phyloP scores from a whole-genome alignment of 2,888 invertebrate species.

The Sycophila texana region DNA sequence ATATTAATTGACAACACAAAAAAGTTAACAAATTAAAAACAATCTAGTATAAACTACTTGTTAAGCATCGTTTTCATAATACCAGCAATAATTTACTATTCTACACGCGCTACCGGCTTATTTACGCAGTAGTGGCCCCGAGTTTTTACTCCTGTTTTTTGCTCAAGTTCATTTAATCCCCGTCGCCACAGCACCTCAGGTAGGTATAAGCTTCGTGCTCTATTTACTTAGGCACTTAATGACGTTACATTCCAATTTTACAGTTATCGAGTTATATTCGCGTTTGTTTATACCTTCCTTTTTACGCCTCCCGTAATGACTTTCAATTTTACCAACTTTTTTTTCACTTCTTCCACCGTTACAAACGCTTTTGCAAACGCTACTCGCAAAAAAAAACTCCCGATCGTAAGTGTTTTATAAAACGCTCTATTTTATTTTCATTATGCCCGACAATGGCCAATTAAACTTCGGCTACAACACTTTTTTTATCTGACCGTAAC shows the following conservation, averaged over 20 bases:
- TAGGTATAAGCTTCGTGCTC: conserved; percentile 25
- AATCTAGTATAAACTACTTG: no score
- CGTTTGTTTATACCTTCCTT: not conserved
- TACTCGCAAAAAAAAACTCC: not conserved
- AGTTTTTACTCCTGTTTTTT: conserved; percentile 9
- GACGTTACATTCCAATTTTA: conserved; percentile 39
- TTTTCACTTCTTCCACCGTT: no score
- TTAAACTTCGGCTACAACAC: no score
- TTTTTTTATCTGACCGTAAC: no score
- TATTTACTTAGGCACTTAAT: conserved; percentile 36
- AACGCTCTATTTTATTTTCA: no score
- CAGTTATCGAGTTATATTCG: conserved; percentile 19
- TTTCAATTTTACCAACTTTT: conserved; percentile 28
- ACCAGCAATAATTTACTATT: no score
- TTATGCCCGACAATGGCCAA: no score
- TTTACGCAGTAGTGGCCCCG: not conserved
- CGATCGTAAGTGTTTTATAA: not conserved
- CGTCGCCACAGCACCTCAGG: not conserved
- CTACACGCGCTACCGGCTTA: no score
- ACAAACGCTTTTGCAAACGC: conserved; percentile 15
- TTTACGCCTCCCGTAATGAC: conserved; percentile 40
- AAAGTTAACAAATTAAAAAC: no score
- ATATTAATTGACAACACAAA: no score
- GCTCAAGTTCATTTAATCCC: conserved; percentile 4
- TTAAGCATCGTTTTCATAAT: no score